These are phyloP conservation scores for Euzophera pinguis DNA, from an alignment of 2,888 invertebrate species.

Conservation along the genomic window DNA sequence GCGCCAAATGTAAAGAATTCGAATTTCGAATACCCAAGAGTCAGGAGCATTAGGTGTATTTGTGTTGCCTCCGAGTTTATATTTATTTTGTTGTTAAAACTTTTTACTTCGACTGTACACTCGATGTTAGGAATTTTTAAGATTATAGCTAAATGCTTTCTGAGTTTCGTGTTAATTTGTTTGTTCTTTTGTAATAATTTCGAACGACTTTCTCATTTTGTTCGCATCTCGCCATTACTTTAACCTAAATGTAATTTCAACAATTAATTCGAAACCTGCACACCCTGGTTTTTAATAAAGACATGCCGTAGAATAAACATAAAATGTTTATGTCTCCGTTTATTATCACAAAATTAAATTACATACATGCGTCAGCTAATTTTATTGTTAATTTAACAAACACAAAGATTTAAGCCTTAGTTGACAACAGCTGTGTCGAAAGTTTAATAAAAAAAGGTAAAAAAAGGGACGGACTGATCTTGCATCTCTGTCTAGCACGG, in stretches of 20 bases:
- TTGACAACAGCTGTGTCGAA: neutral
- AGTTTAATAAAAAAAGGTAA: neutral
- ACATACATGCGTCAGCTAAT: neutral
- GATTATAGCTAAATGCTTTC: neutral
- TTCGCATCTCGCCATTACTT: no score
- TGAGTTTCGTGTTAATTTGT: no score
- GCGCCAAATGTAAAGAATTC: constrained; percentile 7
- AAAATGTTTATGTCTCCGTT: neutral
- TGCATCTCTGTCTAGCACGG: neutral
- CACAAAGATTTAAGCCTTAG: neutral
- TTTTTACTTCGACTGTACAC: constrained; percentile 9
- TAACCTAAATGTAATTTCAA: no score
- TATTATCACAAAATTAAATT: neutral
- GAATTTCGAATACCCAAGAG: constrained; percentile 3
- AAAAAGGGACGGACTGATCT: neutral
- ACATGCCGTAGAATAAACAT: no score
- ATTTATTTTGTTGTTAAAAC: constrained; percentile 14
- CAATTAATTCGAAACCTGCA: no score
- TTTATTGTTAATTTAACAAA: constrained; percentile 1
- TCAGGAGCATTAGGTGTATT: neutral
- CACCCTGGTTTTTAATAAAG: no score
- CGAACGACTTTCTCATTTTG: no score
- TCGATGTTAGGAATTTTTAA: neutral
- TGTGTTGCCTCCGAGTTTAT: neutral
- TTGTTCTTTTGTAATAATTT: no score